These are phyloP conservation scores for Eulemur rufifrons DNA, from an alignment of 2,113 vertebrate genomes.

Conservation along the genomic window DNA sequence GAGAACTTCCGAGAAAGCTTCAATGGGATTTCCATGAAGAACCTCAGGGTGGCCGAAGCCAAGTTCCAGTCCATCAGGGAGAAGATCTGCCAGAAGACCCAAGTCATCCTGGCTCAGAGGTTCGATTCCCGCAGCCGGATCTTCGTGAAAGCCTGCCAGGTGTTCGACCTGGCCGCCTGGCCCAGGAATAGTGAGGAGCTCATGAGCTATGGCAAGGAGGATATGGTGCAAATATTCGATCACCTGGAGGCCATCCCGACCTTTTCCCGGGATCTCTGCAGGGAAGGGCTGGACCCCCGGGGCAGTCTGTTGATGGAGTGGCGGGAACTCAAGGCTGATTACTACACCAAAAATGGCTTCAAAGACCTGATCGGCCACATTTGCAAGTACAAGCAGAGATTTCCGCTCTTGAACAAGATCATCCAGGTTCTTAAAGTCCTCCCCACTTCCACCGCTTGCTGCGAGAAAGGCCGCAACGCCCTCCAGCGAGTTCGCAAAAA, in stretches of 20 bases:
- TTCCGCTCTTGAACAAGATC: slow-evolving; percentile 92
- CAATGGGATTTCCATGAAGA: slow-evolving; percentile 94
- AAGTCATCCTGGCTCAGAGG: slow-evolving; percentile 93
- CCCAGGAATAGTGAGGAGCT: slow-evolving; percentile 92
- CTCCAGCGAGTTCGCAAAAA: slow-evolving; percentile 92
- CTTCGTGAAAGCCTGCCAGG: slow-evolving; percentile 93
- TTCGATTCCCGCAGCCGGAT: slow-evolving; percentile 91
- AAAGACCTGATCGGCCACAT: slow-evolving; percentile 94
- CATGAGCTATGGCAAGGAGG: slow-evolving; percentile 92
- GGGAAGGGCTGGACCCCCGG: slow-evolving; percentile 86
- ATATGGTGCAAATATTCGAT: slow-evolving; percentile 93
- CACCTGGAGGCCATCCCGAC: slow-evolving; percentile 91
- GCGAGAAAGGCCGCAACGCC: slow-evolving; percentile 92
- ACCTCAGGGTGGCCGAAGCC: slow-evolving; percentile 95
- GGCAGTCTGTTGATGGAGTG: slow-evolving; percentile 92
- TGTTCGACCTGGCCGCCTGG: slow-evolving; percentile 93
- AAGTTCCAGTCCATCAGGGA: slow-evolving; percentile 98
- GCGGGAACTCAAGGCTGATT: slow-evolving; percentile 96
- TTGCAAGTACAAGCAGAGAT: slow-evolving; percentile 93
- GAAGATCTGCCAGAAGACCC: slow-evolving; percentile 96
- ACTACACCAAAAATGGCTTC: slow-evolving; percentile 93
- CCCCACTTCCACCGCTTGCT: slow-evolving; percentile 93
- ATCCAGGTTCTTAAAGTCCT: slow-evolving; percentile 93
- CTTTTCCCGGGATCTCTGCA: slow-evolving; percentile 85
- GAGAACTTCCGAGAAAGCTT: slow-evolving; percentile 97